A percentile compares a stretch with the other conserved stretches of the same genome.
phyloP scores from a whole-genome alignment of 2,888 invertebrate genomes.

The Hyppa rectilinea region DNA sequence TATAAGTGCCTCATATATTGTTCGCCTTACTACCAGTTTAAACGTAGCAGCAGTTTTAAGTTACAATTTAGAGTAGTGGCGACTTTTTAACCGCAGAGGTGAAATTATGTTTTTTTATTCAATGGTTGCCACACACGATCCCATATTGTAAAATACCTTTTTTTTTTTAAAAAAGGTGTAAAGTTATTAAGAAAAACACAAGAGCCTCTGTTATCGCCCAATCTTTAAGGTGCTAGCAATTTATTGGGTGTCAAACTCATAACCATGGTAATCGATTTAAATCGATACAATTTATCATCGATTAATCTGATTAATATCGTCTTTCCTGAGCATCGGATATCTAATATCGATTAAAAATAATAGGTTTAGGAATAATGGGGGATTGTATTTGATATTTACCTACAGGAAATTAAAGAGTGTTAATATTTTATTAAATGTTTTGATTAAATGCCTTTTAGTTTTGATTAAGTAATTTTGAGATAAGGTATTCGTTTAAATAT shows the following conservation, averaged over 20 bases:
- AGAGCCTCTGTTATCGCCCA: slow-evolving; percentile 46
- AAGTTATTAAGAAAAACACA: slow-evolving; percentile 40
- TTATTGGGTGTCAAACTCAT: slow-evolving; percentile 64
- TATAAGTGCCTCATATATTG: slow-evolving; percentile 15
- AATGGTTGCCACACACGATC: slow-evolving; percentile 16
- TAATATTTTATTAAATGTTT: slow-evolving; percentile 41
- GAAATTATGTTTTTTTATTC: background rate
- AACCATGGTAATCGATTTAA: slow-evolving; percentile 61
- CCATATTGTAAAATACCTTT: background rate
- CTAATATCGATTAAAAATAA: slow-evolving; percentile 60
- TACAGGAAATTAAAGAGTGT: slow-evolving; percentile 38
- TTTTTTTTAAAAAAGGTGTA: slow-evolving; percentile 29
- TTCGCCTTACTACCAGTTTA: background rate
- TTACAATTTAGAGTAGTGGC: slow-evolving; percentile 39
- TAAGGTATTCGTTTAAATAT: slow-evolving; percentile 22
- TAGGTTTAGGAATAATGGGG: slow-evolving; percentile 43
- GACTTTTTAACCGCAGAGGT: background rate
- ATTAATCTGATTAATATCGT: slow-evolving; percentile 57
- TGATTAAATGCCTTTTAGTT: slow-evolving; percentile 18
- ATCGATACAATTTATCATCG: slow-evolving; percentile 62
- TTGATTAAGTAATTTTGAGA: slow-evolving; percentile 47
- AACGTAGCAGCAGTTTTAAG: slow-evolving; percentile 21
- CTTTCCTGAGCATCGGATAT: slow-evolving; percentile 62
- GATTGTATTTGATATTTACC: slow-evolving; percentile 56
- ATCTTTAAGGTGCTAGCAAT: slow-evolving; percentile 59